Evolutionary conservation across 2,113 vertebrate species (phyloP).

Genomic region (Origma solitaria): DNA sequence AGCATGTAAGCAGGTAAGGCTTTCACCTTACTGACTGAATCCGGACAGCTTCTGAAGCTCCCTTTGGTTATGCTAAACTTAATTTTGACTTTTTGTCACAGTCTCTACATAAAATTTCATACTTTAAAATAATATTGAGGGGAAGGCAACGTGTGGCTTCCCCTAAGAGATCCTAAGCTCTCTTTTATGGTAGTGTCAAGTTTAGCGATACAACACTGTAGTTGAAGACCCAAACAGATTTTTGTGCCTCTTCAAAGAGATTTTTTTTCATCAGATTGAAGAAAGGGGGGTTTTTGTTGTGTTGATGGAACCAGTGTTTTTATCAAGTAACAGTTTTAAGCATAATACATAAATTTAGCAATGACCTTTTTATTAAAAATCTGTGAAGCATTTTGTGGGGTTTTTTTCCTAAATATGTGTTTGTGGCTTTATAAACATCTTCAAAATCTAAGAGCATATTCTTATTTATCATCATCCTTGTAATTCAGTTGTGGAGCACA

Average conservation of each 20-base stretch:
- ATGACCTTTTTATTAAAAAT: background rate
- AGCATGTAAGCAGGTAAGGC: constrained; percentile 89
- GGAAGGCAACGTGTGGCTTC: background rate
- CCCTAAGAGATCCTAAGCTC: background rate
- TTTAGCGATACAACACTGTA: background rate
- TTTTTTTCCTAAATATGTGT: background rate
- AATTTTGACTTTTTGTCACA: background rate
- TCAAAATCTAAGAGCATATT: background rate
- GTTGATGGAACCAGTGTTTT: background rate
- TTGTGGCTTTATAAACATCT: background rate
- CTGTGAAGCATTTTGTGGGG: background rate
- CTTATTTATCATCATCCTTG: background rate
- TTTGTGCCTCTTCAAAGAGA: background rate
- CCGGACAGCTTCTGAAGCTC: background rate
- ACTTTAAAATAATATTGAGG: background rate
- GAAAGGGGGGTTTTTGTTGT: background rate
- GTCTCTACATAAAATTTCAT: background rate
- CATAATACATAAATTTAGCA: background rate
- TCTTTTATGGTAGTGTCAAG: background rate
- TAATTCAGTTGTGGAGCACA: background rate
- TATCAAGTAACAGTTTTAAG: background rate
- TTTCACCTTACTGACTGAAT: background rate
- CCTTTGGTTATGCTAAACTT: background rate
- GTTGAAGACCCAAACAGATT: background rate
- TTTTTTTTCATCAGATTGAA: background rate